Conservation (phyloP, 2,888 invertebrate genomes). For the Sicus ferrugineus region DNA sequence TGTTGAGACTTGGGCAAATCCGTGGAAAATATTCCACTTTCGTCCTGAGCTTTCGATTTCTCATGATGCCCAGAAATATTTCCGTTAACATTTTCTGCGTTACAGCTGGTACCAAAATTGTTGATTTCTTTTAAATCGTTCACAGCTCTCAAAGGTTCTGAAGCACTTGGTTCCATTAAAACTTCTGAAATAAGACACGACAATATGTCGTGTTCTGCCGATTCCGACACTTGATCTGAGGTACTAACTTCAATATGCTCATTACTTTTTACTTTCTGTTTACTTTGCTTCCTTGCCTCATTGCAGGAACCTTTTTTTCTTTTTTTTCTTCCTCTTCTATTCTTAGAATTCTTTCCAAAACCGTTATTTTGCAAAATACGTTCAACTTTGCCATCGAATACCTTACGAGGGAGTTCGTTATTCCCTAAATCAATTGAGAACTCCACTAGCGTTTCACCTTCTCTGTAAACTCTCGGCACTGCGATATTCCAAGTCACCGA, state of each 20-base stretch:
- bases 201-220: constrained; percentile 35
- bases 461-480: background rate
- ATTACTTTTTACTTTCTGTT: background rate
- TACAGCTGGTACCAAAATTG: constrained; percentile 4
- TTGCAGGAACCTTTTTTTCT: no score
- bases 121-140: constrained; percentile 42
- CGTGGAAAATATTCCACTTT: background rate
- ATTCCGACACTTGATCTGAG: constrained; percentile 29
- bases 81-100: background rate
- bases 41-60: background rate
- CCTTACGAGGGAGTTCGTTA: constrained; percentile 30
- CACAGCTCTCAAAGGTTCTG: constrained; percentile 39
- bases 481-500: background rate
- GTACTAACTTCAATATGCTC: constrained; percentile 28
- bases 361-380: background rate
- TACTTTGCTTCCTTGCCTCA: no score
- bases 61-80: background rate
- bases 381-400: constrained; percentile 25
- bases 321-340: no score
- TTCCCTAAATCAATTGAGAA: constrained; percentile 32
- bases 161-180: constrained; percentile 2
- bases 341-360: background rate
- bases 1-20: background rate
- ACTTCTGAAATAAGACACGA: constrained; percentile 19
- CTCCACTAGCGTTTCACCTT: constrained; percentile 2